Evolutionary conservation across 1,140 invertebrate species (phyloP).

Genomic region (Papilio dardanus): DNA sequence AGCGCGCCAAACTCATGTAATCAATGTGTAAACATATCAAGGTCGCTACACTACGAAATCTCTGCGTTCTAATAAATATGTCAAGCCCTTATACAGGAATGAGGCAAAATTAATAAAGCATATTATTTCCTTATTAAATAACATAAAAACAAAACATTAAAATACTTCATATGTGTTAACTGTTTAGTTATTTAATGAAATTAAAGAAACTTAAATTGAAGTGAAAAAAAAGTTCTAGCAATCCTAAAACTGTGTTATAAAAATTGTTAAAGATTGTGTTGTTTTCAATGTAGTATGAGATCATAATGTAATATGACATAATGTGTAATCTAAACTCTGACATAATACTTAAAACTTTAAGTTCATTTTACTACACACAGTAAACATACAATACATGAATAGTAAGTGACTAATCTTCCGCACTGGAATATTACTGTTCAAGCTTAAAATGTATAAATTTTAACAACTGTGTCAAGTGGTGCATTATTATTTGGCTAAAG

Average conservation of each 20-base stretch:
- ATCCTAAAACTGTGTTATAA: background rate
- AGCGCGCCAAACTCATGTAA: conserved; percentile 60
- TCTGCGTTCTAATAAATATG: background rate
- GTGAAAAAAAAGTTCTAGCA: background rate
- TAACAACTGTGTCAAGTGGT: background rate
- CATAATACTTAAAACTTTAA: background rate
- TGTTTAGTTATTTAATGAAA: too few species aligned
- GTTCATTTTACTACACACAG: background rate
- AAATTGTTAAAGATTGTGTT: background rate
- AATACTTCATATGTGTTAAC: background rate
- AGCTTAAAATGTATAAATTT: conserved; percentile 2
- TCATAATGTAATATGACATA: conserved; percentile 25
- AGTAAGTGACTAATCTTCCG: conserved; percentile 18
- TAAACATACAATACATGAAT: conserved; percentile 13
- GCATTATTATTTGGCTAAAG: background rate
- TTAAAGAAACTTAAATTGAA: background rate
- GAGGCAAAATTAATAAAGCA: background rate
- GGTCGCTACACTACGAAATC: conserved; percentile 45
- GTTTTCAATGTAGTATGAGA: background rate
- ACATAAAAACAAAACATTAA: background rate
- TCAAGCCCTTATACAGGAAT: conserved; percentile 6
- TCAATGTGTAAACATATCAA: conserved; percentile 73
- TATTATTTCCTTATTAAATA: background rate
- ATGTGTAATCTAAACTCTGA: conserved; percentile 1
- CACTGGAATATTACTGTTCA: conserved; percentile 18